phyloP scores from a whole-genome alignment of 2,113 vertebrate species.

The Boulengeromyrus knoepffleri region DNA sequence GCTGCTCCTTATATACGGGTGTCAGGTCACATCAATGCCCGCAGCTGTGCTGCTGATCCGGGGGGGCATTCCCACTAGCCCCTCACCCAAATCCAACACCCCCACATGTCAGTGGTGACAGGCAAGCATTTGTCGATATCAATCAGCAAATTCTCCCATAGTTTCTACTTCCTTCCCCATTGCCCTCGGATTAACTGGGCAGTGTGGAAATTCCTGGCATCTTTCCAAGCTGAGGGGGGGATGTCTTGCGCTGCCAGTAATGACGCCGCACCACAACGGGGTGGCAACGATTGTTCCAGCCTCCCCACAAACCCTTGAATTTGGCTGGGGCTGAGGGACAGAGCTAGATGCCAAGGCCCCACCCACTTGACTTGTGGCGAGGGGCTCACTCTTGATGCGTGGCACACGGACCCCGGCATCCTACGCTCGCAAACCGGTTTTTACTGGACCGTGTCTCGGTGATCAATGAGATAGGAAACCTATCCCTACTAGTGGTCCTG shows the following conservation, averaged over 20 bases:
- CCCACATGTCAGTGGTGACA: conserved; percentile 9
- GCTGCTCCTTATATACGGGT: neutral
- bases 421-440: neutral
- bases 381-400: neutral
- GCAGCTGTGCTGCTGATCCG: neutral
- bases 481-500: neutral
- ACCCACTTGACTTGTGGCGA: neutral
- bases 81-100: neutral
- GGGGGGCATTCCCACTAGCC: neutral
- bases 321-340: neutral
- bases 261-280: neutral
- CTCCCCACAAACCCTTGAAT: neutral
- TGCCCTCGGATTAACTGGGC: neutral
- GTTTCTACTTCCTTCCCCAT: neutral
- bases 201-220: neutral
- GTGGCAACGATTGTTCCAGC: neutral
- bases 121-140: conserved; percentile 14
- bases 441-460: neutral
- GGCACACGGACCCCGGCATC: neutral
- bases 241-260: neutral
- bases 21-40: neutral
- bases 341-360: neutral
- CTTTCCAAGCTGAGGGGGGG: neutral
- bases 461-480: neutral
- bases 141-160: neutral